Evolutionary conservation across 1,140 invertebrate genomes (phyloP).

Genomic region (Meloidogyne floridensis): DNA sequence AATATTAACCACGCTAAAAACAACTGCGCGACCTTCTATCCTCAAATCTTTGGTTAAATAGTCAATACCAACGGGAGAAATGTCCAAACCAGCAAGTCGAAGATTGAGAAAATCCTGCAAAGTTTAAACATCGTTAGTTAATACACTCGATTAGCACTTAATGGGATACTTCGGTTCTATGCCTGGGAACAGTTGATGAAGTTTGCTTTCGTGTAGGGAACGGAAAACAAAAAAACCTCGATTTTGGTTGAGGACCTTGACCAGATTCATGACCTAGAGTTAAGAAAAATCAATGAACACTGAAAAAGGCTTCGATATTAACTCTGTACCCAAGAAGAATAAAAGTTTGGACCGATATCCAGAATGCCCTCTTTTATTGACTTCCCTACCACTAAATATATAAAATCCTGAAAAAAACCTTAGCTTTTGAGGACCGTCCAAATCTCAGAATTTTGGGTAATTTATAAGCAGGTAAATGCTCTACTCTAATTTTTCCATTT

Average conservation of each 20-base stretch:
- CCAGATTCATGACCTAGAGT: too few relatives aligned
- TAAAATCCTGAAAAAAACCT: slow-evolving; percentile 10
- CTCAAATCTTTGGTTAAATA: slow-evolving; percentile 60
- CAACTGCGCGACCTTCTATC: slow-evolving; percentile 51
- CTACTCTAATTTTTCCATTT: slow-evolving; percentile 52
- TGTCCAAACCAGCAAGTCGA: slow-evolving; percentile 59
- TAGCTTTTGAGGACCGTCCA: slow-evolving; percentile 34
- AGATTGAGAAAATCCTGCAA: slow-evolving; percentile 52
- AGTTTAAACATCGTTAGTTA: background rate
- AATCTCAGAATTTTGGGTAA: slow-evolving; percentile 45
- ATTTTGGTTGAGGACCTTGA: too few relatives aligned
- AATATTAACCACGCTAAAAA: slow-evolving; percentile 58
- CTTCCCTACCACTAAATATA: background rate
- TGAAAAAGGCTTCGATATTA: too few relatives aligned
- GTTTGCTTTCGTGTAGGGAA: too few relatives aligned
- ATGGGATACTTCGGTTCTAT: too few relatives aligned
- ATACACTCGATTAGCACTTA: too few relatives aligned
- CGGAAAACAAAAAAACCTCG: too few relatives aligned
- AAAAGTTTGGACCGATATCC: too few relatives aligned
- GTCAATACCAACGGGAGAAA: slow-evolving; percentile 55
- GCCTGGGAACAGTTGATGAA: too few relatives aligned
- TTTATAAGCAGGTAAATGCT: slow-evolving; percentile 56
- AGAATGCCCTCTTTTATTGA: too few relatives aligned
- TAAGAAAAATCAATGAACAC: too few relatives aligned
- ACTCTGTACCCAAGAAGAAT: too few relatives aligned